A percentile compares a stretch with the other conserved stretches of the same genome.
Conservation (phyloP, 1,140 invertebrate genomes). For the Pseudomyrmex gracilis region DNA sequence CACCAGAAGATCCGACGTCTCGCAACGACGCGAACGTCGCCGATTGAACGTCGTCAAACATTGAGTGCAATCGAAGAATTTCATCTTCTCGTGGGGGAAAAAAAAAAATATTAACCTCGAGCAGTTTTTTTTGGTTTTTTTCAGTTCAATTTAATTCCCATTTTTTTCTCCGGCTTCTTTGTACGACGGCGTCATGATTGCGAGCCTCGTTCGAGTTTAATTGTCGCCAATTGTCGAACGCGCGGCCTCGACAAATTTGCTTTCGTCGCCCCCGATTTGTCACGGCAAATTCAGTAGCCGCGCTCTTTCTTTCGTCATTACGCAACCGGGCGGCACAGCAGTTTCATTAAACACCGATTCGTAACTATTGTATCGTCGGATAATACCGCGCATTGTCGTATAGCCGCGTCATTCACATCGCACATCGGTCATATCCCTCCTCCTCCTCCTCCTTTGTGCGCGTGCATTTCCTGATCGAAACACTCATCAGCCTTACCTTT, state of each 20-base stretch:
- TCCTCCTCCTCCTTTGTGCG: too few species aligned
- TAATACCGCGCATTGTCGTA: constrained; percentile 50
- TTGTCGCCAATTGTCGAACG: not conserved
- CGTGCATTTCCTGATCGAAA: constrained; percentile 48
- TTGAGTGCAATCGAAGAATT: constrained; percentile 79
- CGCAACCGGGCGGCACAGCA: constrained; percentile 5
- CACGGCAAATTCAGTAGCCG: constrained; percentile 14
- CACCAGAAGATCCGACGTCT: constrained; percentile 78
- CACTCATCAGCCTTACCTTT: constrained; percentile 21
- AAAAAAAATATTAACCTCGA: not conserved
- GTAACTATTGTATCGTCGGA: constrained; percentile 44
- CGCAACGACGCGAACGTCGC: constrained; percentile 58
- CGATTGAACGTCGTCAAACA: constrained; percentile 70
- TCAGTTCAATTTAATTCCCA: not conserved
- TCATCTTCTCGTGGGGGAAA: constrained; percentile 75
- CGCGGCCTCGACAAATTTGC: constrained; percentile 5
- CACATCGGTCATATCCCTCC: not conserved
- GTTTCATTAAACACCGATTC: constrained; percentile 54
- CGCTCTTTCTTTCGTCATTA: constrained; percentile 47
- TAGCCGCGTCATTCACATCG: constrained; percentile 45
- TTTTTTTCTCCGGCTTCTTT: not conserved
- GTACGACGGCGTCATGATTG: not conserved
- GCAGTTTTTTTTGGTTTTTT: not conserved
- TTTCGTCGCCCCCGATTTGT: constrained; percentile 37
- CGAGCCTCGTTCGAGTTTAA: not conserved